Percentiles rank a stretch among this genome's conserved stretches.
Evolutionary conservation across 2,888 invertebrate species (phyloP).

Genomic region (Anoplius nigerrimus): DNA sequence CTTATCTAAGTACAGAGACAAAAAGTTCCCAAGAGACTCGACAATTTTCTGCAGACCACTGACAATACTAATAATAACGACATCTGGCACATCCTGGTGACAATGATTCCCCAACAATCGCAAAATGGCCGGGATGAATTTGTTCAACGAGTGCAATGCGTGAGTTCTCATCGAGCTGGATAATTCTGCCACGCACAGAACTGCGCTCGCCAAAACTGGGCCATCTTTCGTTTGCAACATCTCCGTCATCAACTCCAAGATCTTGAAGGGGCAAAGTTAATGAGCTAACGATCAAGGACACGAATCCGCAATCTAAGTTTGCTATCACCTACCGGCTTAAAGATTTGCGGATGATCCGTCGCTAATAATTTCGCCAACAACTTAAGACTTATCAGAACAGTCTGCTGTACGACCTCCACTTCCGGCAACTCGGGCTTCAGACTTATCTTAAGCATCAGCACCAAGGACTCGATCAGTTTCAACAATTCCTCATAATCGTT

Average conservation of each 20-base stretch:
- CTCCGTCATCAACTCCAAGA: constrained; percentile 82
- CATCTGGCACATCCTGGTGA: constrained; percentile 78
- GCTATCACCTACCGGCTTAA: constrained; percentile 77
- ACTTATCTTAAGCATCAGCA: constrained; percentile 79
- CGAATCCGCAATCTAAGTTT: not conserved
- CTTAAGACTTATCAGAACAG: constrained; percentile 88
- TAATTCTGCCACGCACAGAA: constrained; percentile 87
- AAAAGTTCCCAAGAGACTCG: constrained; percentile 87
- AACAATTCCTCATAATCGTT: constrained; percentile 77
- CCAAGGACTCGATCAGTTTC: constrained; percentile 79
- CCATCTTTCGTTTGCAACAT: constrained; percentile 78
- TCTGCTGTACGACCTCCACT: constrained; percentile 85
- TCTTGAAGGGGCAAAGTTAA: constrained; percentile 62
- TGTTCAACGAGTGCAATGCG: constrained; percentile 84
- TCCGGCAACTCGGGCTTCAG: constrained; percentile 77
- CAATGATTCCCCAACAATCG: constrained; percentile 81
- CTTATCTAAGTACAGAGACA: constrained; percentile 89
- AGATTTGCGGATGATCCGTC: constrained; percentile 81
- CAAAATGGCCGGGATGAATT: constrained; percentile 86
- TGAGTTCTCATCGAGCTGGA: constrained; percentile 85
- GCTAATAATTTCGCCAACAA: constrained; percentile 86
- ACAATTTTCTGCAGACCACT: constrained; percentile 89
- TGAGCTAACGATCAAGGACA: constrained; percentile 7
- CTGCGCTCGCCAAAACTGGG: constrained; percentile 84
- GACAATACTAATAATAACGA: constrained; percentile 83